phyloP scores from a whole-genome alignment of 2,888 invertebrate species.

The Oligia fasciuncula region DNA sequence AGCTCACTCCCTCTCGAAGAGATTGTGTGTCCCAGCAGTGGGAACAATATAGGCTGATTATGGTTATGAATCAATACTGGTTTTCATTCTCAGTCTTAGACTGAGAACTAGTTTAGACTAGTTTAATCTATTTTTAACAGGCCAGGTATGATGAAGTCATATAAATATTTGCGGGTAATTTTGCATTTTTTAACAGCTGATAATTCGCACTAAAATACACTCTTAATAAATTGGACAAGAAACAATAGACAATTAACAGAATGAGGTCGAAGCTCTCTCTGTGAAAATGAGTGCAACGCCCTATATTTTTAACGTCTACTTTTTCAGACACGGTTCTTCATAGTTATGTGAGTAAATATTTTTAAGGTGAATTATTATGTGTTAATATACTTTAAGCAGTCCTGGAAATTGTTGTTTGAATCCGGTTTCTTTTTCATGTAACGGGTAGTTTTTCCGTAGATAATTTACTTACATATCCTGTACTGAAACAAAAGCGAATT shows the following conservation, averaged over 20 bases:
- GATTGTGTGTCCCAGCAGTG: no score
- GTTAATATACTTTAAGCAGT: conserved; percentile 29
- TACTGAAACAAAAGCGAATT: neutral
- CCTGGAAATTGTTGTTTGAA: neutral
- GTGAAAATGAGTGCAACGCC: conserved; percentile 31
- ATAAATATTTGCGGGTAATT: conserved; percentile 25
- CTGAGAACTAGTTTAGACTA: no score
- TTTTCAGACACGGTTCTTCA: conserved; percentile 20
- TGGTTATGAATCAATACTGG: no score
- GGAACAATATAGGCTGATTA: no score
- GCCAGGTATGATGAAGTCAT: conserved; percentile 7
- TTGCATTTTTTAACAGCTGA: conserved; percentile 20
- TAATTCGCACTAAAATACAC: conserved; percentile 8
- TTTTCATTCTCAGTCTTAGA: neutral
- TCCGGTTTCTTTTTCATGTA: conserved; percentile 13
- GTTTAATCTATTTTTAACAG: neutral
- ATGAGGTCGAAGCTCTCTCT: conserved; percentile 32
- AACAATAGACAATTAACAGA: conserved; percentile 32
- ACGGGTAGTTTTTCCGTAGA: neutral
- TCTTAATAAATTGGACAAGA: conserved; percentile 22
- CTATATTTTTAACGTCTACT: conserved; percentile 3
- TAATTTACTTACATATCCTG: conserved; percentile 11
- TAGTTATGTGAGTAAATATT: conserved; percentile 37
- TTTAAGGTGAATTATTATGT: conserved; percentile 44
- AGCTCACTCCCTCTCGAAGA: no score